Conservation (phyloP, 2,113 vertebrate genomes). For the Phrynosoma blainvillii region DNA sequence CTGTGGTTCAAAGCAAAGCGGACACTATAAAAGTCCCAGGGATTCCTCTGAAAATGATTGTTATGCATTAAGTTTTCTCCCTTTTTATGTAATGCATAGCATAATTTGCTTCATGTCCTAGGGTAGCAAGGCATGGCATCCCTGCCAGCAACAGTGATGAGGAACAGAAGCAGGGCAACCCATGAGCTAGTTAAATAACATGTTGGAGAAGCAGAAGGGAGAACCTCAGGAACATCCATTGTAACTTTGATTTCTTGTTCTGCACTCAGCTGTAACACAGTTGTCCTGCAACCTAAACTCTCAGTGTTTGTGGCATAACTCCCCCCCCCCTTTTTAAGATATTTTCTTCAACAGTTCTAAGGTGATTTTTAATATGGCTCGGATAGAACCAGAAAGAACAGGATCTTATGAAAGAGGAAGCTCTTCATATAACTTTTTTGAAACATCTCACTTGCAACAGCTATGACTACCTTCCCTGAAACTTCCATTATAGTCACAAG, state of each 20-base stretch:
- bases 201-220: not conserved
- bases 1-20: too few species aligned
- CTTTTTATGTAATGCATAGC: not conserved
- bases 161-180: not conserved
- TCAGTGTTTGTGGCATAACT: too few species aligned
- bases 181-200: not conserved
- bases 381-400: too few species aligned
- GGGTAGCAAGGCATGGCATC: not conserved
- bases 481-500: not conserved
- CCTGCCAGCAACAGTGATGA: not conserved
- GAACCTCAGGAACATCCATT: not conserved
- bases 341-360: not conserved
- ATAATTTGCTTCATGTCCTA: not conserved
- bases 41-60: not conserved
- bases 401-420: not conserved
- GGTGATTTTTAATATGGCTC: not conserved
- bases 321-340: not conserved
- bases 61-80: not conserved
- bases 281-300: not conserved
- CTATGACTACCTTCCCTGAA: not conserved
- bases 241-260: not conserved
- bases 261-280: too few species aligned
- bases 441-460: not conserved
- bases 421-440: not conserved
- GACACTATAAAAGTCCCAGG: not conserved